Percentiles rank a stretch among this genome's conserved stretches.
Evolutionary conservation across 2,113 vertebrate genomes (phyloP).

Genomic region (Cololabis saira): DNA sequence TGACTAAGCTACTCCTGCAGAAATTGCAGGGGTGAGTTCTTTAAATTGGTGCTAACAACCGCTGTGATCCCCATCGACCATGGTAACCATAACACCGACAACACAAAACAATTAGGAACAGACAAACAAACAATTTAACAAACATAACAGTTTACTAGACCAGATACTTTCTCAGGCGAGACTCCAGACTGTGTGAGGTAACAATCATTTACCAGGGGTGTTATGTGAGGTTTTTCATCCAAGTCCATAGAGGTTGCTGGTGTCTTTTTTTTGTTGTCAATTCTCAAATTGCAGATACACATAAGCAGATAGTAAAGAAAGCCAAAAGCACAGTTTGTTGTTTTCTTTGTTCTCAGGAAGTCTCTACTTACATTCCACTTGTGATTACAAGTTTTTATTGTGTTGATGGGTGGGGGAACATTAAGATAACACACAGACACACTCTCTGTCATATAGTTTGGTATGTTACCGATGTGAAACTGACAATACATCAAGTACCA

Average conservation of each 20-base stretch:
- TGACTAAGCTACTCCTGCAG: background rate
- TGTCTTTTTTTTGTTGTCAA: constrained; percentile 15
- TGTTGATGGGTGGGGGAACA: constrained; percentile 40
- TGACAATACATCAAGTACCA: constrained; percentile 3
- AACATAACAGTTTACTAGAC: constrained; percentile 37
- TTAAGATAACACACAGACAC: constrained; percentile 46
- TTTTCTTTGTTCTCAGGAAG: constrained; percentile 14
- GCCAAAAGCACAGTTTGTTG: background rate
- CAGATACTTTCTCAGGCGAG: constrained; percentile 23
- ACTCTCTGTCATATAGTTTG: background rate
- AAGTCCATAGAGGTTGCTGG: background rate
- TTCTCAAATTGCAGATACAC: background rate
- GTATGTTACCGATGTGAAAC: constrained; percentile 17
- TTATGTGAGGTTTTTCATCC: constrained; percentile 11
- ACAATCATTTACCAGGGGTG: background rate
- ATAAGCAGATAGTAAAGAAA: background rate
- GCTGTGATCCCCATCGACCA: background rate
- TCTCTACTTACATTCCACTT: background rate
- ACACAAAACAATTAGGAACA: constrained; percentile 31
- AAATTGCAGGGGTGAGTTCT: constrained; percentile 17
- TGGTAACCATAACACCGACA: constrained; percentile 17
- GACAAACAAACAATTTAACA: constrained; percentile 3
- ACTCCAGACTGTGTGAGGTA: constrained; percentile 7
- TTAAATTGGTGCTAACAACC: background rate
- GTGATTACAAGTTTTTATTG: constrained; percentile 24